Evolutionary conservation across 2,888 invertebrate species (phyloP).

Genomic region (Cerastis rubricosa): DNA sequence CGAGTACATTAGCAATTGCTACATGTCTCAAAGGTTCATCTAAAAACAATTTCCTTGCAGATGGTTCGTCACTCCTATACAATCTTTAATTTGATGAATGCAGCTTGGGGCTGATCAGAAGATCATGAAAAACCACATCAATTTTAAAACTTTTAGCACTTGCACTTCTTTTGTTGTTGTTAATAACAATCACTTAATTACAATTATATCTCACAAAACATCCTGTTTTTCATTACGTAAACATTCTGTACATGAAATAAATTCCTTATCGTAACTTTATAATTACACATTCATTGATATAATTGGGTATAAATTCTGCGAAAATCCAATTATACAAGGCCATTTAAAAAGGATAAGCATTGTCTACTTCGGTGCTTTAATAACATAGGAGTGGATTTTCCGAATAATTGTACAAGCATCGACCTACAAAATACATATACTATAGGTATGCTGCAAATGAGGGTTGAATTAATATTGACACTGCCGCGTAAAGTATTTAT

Average conservation of each 20-base stretch:
- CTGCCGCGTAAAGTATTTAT: neutral
- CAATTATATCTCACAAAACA: neutral
- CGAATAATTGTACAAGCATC: constrained; percentile 57
- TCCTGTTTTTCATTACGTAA: constrained; percentile 22
- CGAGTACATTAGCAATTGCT: neutral
- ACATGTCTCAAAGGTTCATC: neutral
- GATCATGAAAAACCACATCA: neutral
- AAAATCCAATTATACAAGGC: constrained; percentile 36
- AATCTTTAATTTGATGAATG: constrained; percentile 81
- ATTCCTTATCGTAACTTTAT: constrained; percentile 35
- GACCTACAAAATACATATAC: constrained; percentile 68
- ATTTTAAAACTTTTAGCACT: neutral
- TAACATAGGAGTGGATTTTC: constrained; percentile 48
- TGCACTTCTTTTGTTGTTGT: constrained; percentile 14
- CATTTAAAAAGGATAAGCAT: constrained; percentile 47
- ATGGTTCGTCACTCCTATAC: constrained; percentile 80
- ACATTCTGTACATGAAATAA: constrained; percentile 22
- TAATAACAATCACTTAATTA: neutral
- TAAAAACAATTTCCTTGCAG: constrained; percentile 70
- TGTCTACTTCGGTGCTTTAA: constrained; percentile 26
- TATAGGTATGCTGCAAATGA: neutral
- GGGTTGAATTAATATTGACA: neutral
- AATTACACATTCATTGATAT: constrained; percentile 31
- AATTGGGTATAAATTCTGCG: constrained; percentile 53
- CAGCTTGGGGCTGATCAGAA: constrained; percentile 69